Conservation (phyloP, 2,888 invertebrate species). For the Dasysyrphus tricinctus region DNA sequence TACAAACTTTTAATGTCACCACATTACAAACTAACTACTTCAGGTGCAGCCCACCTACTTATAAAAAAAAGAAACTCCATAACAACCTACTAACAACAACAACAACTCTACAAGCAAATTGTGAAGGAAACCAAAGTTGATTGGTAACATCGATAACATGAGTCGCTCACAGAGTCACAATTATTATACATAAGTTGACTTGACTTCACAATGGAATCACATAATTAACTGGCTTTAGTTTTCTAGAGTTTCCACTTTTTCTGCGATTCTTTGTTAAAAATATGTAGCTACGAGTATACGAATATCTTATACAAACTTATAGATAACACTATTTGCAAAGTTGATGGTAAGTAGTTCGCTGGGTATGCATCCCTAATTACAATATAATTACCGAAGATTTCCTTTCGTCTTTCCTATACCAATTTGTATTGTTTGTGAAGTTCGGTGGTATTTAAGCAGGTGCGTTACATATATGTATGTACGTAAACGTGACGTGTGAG, state of each 20-base stretch:
- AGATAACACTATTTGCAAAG: conserved; percentile 57
- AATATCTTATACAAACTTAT: neutral
- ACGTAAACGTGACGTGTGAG: conserved; percentile 32
- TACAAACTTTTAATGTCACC: conserved; percentile 72
- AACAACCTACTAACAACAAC: conserved; percentile 9
- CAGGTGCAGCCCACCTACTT: conserved; percentile 74
- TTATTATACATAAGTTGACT: conserved; percentile 42
- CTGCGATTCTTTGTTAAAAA: conserved; percentile 41
- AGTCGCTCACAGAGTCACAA: conserved; percentile 46
- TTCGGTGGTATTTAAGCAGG: conserved; percentile 54
- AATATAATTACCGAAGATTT: conserved; percentile 83
- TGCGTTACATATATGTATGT: conserved; percentile 30
- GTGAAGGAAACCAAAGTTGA: conserved; percentile 66
- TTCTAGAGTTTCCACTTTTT: conserved; percentile 62
- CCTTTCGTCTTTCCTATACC: conserved; percentile 64
- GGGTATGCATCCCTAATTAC: conserved; percentile 83
- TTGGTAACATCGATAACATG: conserved; percentile 73
- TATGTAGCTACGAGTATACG: neutral
- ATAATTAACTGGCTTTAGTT: conserved; percentile 70
- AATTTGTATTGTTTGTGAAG: conserved; percentile 34
- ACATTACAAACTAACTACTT: conserved; percentile 71
- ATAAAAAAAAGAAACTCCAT: conserved; percentile 55
- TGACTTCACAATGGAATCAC: conserved; percentile 72
- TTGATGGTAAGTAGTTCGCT: conserved; percentile 52
- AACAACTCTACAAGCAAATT: conserved; percentile 43